Evolutionary conservation across 2,888 invertebrate species (phyloP).

Genomic region (Pristionchus mayeri): DNA sequence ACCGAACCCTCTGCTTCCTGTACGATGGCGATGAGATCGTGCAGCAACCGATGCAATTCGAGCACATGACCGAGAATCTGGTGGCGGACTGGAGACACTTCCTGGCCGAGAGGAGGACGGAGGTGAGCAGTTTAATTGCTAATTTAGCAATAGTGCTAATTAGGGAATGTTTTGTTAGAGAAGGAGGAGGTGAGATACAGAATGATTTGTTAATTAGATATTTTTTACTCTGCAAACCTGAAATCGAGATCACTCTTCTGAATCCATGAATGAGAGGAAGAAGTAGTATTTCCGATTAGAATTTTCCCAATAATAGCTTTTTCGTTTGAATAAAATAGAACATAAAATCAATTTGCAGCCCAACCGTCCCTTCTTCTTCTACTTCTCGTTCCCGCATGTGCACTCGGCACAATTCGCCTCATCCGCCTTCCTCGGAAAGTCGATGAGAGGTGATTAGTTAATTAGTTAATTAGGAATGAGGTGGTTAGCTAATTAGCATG

Average conservation of each 20-base stretch:
- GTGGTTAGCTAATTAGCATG: too few relatives aligned
- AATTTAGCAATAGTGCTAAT: too few relatives aligned
- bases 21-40: constrained; percentile 76
- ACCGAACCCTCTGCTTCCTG: constrained; percentile 63
- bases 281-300: too few relatives aligned
- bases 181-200: too few relatives aligned
- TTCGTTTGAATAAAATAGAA: background rate
- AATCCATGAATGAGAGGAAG: too few relatives aligned
- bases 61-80: constrained; percentile 77
- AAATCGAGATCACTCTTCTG: too few relatives aligned
- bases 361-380: constrained; percentile 78
- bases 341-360: constrained; percentile 52
- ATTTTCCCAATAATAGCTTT: too few relatives aligned
- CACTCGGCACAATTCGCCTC: constrained; percentile 83
- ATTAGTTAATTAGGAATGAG: too few relatives aligned
- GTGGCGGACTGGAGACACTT: constrained; percentile 75
- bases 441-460: constrained; percentile 75
- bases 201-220: too few relatives aligned
- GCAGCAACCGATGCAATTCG: constrained; percentile 79
- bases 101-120: constrained; percentile 57
- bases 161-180: too few relatives aligned
- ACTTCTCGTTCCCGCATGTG: constrained; percentile 81
- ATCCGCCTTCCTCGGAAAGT: constrained; percentile 78
- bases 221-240: too few relatives aligned
- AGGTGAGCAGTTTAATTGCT: background rate